Evolutionary conservation across 2,888 invertebrate species (phyloP).

Genomic region (Apomyelois bistriatella): DNA sequence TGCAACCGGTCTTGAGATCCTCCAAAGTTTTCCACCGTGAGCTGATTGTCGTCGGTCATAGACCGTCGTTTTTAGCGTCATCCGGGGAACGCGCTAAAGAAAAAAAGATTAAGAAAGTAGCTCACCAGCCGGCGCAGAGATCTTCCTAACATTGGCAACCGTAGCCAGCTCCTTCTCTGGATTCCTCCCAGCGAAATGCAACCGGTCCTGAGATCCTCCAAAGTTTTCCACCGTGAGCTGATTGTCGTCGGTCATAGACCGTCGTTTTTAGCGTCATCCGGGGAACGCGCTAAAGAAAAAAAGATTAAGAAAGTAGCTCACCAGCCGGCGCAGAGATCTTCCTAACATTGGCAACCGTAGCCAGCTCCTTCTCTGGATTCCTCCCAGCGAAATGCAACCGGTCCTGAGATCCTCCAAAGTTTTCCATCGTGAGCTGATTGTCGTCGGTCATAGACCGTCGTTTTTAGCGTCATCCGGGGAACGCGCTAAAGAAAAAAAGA

Average conservation of each 20-base stretch:
- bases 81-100: slow-evolving; percentile 87
- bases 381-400: slow-evolving; percentile 91
- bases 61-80: slow-evolving; percentile 92
- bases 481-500: too few species aligned
- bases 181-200: slow-evolving; percentile 91
- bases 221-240: slow-evolving; percentile 96
- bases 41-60: slow-evolving; percentile 89
- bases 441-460: slow-evolving; percentile 91
- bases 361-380: slow-evolving; percentile 89
- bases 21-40: slow-evolving; percentile 95
- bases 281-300: too few species aligned
- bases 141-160: slow-evolving; percentile 62
- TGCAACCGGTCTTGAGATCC: slow-evolving; percentile 94
- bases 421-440: slow-evolving; percentile 94
- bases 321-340: slow-evolving; percentile 77
- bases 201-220: slow-evolving; percentile 93
- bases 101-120: too few species aligned
- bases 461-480: slow-evolving; percentile 90
- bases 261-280: slow-evolving; percentile 90
- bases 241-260: slow-evolving; percentile 90
- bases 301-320: too few species aligned
- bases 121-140: slow-evolving; percentile 74
- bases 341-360: slow-evolving; percentile 62
- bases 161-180: slow-evolving; percentile 87
- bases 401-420: slow-evolving; percentile 95